Evolutionary conservation across 2,113 vertebrate species (phyloP), one percentile per base, ranked within the genome.

Genomic region (Ctenodactylus gundi): DNA sequence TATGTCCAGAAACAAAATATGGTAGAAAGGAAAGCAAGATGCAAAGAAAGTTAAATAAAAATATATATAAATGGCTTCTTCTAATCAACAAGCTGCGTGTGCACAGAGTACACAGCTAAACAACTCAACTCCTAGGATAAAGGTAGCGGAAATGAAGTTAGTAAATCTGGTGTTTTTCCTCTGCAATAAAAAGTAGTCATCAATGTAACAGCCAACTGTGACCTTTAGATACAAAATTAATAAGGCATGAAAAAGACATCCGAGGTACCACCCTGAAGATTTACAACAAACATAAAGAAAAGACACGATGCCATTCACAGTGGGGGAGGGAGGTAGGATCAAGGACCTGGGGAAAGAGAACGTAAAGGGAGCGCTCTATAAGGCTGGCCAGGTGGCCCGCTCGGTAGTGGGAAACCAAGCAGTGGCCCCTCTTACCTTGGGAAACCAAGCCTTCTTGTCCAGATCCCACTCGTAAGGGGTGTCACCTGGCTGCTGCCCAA

Each of bases 391-490:
- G 88, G 44, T 7, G 62, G 70, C 96, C 77, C 44, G 12, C 93
- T 85, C 55, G 25, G 41, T 88, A 58, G 77, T 3, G 89, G 68
- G 57, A n/a, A n/a, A n/a, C n/a, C n/a, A n/a, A n/a, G 77, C 55
- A 57, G 4, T 44, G 11, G 34, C 25, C 67, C 46, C 75, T 49
- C 97, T 29, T 98, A 99, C 99, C 98, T 99, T 99, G 25, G 99
- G 99, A 95, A 99, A 99, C 99, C 99, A 99, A 87, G 99, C 99
- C 89, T 99, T 99, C 98, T 99, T 99, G 44, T 99, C 99, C 17
- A 98, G 97, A 97, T 99, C 99, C 99, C 99, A 99, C 97, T 99
- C 99, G 62, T 99, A 99, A 25, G 98, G 98, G 2, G 99, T 99
- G 57, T 99, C 99, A 8, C 99, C 98, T 27, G 98, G 97, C 10